Evolutionary conservation across 53 echinoderm and acorn worm genomes (phyloP).

Genomic region (Echinometra lucunter): DNA sequence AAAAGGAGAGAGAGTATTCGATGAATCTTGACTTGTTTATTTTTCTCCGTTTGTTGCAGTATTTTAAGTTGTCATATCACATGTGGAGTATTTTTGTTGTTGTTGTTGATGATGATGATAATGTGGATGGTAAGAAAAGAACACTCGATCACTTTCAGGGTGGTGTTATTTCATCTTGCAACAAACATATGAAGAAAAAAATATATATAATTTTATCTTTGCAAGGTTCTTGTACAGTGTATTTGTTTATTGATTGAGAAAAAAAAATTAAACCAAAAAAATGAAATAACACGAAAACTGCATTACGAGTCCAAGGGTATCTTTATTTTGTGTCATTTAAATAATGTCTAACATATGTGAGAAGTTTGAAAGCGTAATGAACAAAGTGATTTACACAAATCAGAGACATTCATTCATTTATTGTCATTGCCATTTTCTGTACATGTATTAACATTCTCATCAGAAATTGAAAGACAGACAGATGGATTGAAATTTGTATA

Average conservation of each 20-base stretch:
- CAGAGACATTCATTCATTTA: neutral
- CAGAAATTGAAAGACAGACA: neutral
- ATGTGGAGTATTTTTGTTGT: constrained; percentile 38
- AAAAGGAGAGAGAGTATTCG: constrained; percentile 16
- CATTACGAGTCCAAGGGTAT: neutral
- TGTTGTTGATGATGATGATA: constrained; percentile 58
- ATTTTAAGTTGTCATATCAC: constrained; percentile 55
- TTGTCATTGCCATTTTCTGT: neutral
- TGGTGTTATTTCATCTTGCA: constrained; percentile 55
- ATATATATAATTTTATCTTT: constrained; percentile 71
- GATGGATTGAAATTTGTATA: neutral
- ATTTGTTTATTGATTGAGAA: constrained; percentile 73
- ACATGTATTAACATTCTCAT: neutral
- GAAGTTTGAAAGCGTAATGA: neutral
- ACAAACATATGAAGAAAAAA: constrained; percentile 55
- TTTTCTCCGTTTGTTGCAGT: constrained; percentile 48
- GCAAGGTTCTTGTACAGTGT: constrained; percentile 73
- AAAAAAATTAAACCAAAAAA: constrained; percentile 55
- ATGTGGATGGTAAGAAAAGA: constrained; percentile 27
- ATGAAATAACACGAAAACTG: constrained; percentile 39
- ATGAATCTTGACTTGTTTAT: constrained; percentile 29
- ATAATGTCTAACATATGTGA: neutral
- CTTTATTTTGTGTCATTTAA: constrained; percentile 1
- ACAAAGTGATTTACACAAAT: neutral
- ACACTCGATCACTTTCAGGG: constrained; percentile 51